These are phyloP conservation scores for Panonychus citri DNA, from an alignment of 1,140 invertebrate species.

Conservation along the genomic window DNA sequence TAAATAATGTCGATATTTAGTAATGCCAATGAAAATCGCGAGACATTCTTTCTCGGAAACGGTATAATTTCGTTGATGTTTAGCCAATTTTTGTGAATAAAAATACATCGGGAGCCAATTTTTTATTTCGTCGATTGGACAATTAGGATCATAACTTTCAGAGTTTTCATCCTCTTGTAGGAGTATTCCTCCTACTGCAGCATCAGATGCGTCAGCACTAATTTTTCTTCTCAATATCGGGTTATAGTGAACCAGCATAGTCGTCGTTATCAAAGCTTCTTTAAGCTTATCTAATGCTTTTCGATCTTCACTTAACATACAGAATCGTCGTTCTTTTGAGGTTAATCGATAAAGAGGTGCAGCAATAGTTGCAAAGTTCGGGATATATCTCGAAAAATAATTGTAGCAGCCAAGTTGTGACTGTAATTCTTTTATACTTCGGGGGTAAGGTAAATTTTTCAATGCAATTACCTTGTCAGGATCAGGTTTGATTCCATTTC, in stretches of 20 bases:
- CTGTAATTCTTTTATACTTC: slow-evolving; percentile 5
- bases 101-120: background rate
- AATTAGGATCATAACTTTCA: no score
- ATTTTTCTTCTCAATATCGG: background rate
- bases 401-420: slow-evolving; percentile 5
- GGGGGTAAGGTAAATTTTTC: slow-evolving; percentile 7
- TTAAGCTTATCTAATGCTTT: background rate
- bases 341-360: background rate
- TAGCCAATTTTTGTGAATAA: background rate
- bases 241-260: background rate
- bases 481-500: slow-evolving; percentile 15
- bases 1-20: background rate
- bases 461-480: slow-evolving; percentile 4
- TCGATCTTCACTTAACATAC: background rate
- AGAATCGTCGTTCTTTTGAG: background rate
- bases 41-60: background rate
- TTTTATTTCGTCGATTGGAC: background rate
- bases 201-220: background rate
- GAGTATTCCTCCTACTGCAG: background rate
- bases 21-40: background rate
- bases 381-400: slow-evolving; percentile 12
- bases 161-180: background rate
- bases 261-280: background rate
- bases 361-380: slow-evolving; percentile 18
- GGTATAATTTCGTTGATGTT: background rate